phyloP scores from a whole-genome alignment of 2,797 vertebrate species.

The Sebastes glaucus region DNA sequence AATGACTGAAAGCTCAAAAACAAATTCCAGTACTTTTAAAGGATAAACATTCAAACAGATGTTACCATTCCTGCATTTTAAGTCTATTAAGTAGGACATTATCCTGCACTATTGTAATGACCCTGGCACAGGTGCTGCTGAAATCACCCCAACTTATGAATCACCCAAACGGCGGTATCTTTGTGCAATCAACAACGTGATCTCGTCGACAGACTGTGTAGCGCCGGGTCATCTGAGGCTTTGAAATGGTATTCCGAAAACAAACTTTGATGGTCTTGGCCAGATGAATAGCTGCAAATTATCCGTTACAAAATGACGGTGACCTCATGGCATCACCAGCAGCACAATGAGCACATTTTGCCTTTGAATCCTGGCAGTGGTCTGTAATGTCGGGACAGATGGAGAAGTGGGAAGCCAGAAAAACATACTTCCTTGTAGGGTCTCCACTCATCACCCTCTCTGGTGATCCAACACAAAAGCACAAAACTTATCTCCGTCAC shows the following conservation, averaged over 20 bases:
- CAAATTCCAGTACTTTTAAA: background rate
- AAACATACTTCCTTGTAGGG: background rate
- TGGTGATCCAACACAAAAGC: background rate
- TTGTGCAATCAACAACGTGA: constrained; percentile 31
- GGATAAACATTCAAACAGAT: constrained; percentile 11
- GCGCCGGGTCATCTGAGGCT: constrained; percentile 31
- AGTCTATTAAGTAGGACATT: constrained; percentile 19
- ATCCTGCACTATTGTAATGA: background rate
- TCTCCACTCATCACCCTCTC: background rate
- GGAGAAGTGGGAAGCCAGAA: background rate
- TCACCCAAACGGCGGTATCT: constrained; percentile 34
- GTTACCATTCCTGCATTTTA: background rate
- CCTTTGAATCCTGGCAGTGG: background rate
- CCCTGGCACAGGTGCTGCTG: constrained; percentile 24
- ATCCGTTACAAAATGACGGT: constrained; percentile 23
- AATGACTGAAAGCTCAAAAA: constrained; percentile 17
- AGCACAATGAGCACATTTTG: constrained; percentile 10
- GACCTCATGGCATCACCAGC: constrained; percentile 32
- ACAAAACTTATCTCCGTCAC: background rate
- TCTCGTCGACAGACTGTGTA: constrained; percentile 22
- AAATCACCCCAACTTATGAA: constrained; percentile 34
- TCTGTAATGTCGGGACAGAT: background rate
- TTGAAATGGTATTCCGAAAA: constrained; percentile 47
- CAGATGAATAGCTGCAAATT: constrained; percentile 47
- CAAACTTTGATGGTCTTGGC: constrained; percentile 36